phyloP scores from a whole-genome alignment of 2,113 vertebrate species.

The Empidonax traillii region DNA sequence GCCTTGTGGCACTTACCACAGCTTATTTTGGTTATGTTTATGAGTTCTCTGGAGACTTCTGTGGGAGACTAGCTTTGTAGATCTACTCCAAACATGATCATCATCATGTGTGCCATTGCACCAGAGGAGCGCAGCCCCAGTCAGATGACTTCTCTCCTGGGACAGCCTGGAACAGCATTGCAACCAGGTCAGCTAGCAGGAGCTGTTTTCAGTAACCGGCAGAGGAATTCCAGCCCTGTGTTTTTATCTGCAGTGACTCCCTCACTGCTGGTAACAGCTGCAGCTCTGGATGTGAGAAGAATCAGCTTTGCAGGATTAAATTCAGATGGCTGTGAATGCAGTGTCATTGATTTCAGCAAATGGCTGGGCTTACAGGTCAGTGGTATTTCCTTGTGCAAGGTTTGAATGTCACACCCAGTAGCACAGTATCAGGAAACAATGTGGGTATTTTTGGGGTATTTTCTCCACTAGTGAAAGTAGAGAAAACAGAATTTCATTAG shows the following conservation, averaged over 20 bases:
- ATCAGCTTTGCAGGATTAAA: not conserved
- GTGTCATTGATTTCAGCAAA: not conserved
- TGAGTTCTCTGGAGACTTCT: not conserved
- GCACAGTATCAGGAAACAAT: fast-evolving
- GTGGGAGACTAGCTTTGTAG: not conserved
- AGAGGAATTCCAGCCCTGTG: not conserved
- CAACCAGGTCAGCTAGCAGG: not conserved
- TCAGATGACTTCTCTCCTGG: not conserved
- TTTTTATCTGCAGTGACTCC: not conserved
- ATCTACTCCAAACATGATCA: not conserved
- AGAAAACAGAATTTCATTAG: not conserved
- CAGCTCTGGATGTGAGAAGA: not conserved
- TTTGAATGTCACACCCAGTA: not conserved
- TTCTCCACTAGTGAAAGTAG: not conserved
- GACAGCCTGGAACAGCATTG: not conserved
- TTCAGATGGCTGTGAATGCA: not conserved
- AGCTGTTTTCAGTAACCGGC: not conserved
- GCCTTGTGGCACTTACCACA: not conserved
- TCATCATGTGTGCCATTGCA: fast-evolving
- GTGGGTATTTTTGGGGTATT: not conserved
- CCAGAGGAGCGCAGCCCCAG: fast-evolving
- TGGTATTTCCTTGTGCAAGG: not conserved
- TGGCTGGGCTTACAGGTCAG: not conserved
- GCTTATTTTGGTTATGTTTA: not conserved
- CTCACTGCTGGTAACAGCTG: not conserved